Conservation (phyloP, 2,113 vertebrate genomes). For the Mellivora capensis region DNA sequence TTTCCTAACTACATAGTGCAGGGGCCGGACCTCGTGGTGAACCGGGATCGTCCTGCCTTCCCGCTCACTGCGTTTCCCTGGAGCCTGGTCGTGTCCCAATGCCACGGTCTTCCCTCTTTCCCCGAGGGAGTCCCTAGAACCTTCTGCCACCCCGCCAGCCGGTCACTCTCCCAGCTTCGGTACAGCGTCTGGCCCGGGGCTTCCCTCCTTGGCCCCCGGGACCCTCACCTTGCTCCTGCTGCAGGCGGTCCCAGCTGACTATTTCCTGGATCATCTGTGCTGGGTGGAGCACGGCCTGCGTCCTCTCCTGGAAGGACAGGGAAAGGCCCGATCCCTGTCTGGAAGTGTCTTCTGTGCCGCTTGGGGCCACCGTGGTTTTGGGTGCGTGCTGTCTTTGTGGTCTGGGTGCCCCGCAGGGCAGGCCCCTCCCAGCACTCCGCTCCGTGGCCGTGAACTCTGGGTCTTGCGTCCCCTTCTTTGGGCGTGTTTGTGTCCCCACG, state of each 20-base stretch:
- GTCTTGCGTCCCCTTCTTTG: not conserved
- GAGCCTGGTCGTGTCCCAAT: not conserved
- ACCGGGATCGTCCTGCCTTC: accelerated
- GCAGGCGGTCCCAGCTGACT: not conserved
- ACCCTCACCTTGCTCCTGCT: not conserved
- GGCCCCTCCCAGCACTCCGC: not conserved
- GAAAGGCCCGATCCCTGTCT: not conserved
- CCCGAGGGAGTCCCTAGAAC: not conserved
- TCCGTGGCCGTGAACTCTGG: not conserved
- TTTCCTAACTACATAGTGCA: not conserved
- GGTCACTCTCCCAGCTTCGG: too few species aligned
- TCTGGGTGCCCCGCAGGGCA: not conserved
- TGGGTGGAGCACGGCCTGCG: accelerated
- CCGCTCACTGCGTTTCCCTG: not conserved
- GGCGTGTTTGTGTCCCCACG: not conserved
- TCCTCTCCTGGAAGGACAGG: not conserved
- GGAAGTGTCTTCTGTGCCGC: not conserved
- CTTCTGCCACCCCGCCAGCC: not conserved
- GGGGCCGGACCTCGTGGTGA: not conserved
- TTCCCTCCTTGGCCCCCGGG: accelerated
- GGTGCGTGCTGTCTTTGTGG: not conserved
- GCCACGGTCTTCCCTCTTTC: not conserved
- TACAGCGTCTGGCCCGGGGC: not conserved
- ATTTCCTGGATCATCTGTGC: not conserved
- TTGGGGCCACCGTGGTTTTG: not conserved